Evolutionary conservation across 2,113 vertebrate genomes (phyloP), one percentile per base, ranked within the genome.

Genomic region (Callipepla squamata): DNA sequence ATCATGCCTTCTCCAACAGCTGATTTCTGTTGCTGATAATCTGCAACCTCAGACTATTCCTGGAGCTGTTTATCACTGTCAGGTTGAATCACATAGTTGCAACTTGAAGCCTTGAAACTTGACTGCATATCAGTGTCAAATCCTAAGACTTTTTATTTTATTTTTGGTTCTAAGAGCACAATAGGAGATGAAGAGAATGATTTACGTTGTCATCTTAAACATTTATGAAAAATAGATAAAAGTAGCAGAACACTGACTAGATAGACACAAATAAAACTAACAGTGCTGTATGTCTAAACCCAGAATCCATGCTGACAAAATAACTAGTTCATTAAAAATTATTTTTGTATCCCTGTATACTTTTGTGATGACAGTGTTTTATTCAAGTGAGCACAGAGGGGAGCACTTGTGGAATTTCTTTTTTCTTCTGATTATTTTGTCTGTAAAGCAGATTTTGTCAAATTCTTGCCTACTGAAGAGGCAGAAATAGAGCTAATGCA

Each of bases 281-380:
- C 61, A 92, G 32, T 74, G 66, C 38, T 42, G 32, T 70, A 42
- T 79, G 88, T 74, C 51, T 86, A 85, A 92, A 87, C 30, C 48
- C 36, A 84, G 82, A 53, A 66, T 93, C 76, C 82, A 87, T 65
- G 66, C 74, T 95, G 65, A 55, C 87, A 88, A 50, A 86, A 68
- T 78, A 95, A 85, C 81, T 95, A 82, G 70, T 92, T 95, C 28
- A 89, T 95, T 96, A 45, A 85, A 91, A 94, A 85, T 32, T 90
- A 65, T 92, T 95, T 90, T 55, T 88, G 55, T 68, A 80, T 77
- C 68, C 26, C 58, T 92, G 36, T 42, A 53, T 67, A 90, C 87
- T 89, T 95, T 90, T 17, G 32, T 88, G 66, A 88, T 70, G 89
- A 94, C 87, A 69, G n/a, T 70, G 2, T 68, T 94, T 70, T 80